Evolutionary conservation across 2,113 vertebrate species (phyloP), one percentile per base, ranked within the genome.

Genomic region (Thalassoma bifasciatum): DNA sequence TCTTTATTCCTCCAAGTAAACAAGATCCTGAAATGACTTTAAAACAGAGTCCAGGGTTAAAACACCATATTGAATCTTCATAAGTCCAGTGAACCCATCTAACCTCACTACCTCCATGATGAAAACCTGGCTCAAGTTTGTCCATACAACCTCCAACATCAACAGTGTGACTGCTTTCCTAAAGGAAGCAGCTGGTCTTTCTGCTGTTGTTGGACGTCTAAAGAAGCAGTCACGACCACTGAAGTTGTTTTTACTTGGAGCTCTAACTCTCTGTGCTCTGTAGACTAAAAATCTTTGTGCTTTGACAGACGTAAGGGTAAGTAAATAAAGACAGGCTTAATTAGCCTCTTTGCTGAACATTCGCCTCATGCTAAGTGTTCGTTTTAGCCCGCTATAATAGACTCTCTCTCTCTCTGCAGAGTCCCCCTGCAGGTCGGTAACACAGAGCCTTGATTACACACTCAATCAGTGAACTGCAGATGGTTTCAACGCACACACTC

Each of bases 401-500:
- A 66, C 59, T 37, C 12, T 19, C 51, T 46, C 47, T 23, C 46
- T 46, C 38, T 21, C 51, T 23, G 16, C 49, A 19, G 8, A 4
- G 1, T 66, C 44, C 14, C 44, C 50, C 57, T 69, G 68, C 54
- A 58, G 38, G 64, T 49, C 78, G 4, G 3, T 12, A 17, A 34
- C 8, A 4, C 62, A 58, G 60, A 72, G 64, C 24, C 53, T 72
- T 85, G 67, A 76, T 86, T 81, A 66, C 53, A 38, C 16, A 51
- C 38, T 58, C 52, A 66, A 50, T 77, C 72, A 72, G 46, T 52
- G 71, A 58, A 42, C 75, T 74, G 61, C 53, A 77, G 51, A 64
- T 46, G 63, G 74, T 36, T 66, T 60, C 53, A 64, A n/a, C n/a
- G n/a, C n/a, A n/a, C n/a, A n/a, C n/a, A n/a, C n/a, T n/a, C 30